phyloP scores from a whole-genome alignment of 2,888 invertebrate species.

The Melanargia galathea region DNA sequence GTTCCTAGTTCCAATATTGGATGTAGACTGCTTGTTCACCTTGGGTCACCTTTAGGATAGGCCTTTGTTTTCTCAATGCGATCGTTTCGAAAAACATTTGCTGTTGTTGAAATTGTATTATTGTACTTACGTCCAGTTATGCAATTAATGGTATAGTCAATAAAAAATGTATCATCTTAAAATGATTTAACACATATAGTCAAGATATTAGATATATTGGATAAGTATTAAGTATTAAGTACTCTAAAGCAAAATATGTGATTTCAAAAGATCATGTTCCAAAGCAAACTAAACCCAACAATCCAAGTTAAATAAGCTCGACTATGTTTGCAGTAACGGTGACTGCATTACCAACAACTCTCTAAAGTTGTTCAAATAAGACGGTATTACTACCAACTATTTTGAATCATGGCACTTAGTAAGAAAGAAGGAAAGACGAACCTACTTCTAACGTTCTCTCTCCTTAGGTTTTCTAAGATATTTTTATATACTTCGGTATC shows the following conservation, averaged over 20 bases:
- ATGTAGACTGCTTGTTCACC: constrained; percentile 13
- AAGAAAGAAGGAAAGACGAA: too few species aligned
- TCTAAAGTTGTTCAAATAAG: constrained; percentile 24
- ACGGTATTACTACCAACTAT: constrained; percentile 1
- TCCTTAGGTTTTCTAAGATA: not conserved
- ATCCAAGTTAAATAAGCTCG: constrained; percentile 17
- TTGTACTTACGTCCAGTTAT: not conserved
- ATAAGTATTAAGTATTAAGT: too few species aligned
- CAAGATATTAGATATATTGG: too few species aligned
- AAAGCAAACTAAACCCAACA: constrained; percentile 13
- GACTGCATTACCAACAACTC: constrained; percentile 16
- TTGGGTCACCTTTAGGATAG: constrained; percentile 9
- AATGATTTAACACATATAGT: too few species aligned
- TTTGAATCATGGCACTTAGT: constrained; percentile 11
- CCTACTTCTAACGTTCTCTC: too few species aligned
- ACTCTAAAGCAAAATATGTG: not conserved
- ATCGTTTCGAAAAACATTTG: not conserved
- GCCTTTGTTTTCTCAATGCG: constrained; percentile 4
- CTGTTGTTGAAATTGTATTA: not conserved
- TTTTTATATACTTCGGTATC: not conserved
- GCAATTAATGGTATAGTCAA: too few species aligned
- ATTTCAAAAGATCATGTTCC: constrained; percentile 3
- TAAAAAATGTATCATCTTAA: too few species aligned
- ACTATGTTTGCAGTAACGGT: constrained; percentile 30
- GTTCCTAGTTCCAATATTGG: constrained; percentile 15